A percentile compares a stretch with the other conserved stretches of the same genome.
phyloP scores from a whole-genome alignment of 2,888 invertebrate species.

The Lasioglossum zephyrum region DNA sequence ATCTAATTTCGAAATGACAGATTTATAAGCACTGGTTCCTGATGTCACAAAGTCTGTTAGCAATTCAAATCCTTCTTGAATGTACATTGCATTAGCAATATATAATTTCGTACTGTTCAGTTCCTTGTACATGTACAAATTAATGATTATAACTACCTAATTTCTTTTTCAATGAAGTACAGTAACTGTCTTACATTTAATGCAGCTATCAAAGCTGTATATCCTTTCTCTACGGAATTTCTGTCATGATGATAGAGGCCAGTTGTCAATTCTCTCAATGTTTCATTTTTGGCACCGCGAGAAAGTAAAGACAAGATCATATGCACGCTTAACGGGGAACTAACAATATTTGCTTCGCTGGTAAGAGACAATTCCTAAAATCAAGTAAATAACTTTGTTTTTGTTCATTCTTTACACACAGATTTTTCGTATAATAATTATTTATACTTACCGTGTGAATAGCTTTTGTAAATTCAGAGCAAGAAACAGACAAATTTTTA shows the following conservation, averaged over 20 bases:
- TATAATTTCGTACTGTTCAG: constrained; percentile 86
- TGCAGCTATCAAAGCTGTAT: constrained; percentile 62
- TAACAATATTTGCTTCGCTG: constrained; percentile 69
- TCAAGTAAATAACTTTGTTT: neutral
- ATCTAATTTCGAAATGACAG: constrained; percentile 87
- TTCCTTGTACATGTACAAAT: constrained; percentile 63
- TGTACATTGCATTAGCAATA: constrained; percentile 90
- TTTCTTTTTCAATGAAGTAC: neutral
- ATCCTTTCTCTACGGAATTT: constrained; percentile 57
- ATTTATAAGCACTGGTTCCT: constrained; percentile 88
- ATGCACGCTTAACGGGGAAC: constrained; percentile 81
- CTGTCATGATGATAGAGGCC: constrained; percentile 63
- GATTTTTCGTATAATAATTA: neutral
- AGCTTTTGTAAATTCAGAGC: constrained; percentile 51
- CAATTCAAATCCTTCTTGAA: constrained; percentile 86
- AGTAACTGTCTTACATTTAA: constrained; percentile 70
- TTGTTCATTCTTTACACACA: neutral
- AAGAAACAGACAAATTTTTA: constrained; percentile 53
- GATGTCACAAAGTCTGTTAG: constrained; percentile 86
- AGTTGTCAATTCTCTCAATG: constrained; percentile 71
- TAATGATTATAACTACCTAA: neutral
- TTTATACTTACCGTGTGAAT: constrained; percentile 60
- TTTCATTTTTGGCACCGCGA: constrained; percentile 74
- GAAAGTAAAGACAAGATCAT: constrained; percentile 78
- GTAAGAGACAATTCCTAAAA: constrained; percentile 66